A percentile compares a stretch with the other conserved stretches of the same genome.
phyloP scores from a whole-genome alignment of 1,140 invertebrate species.

The Magallana gigas region DNA sequence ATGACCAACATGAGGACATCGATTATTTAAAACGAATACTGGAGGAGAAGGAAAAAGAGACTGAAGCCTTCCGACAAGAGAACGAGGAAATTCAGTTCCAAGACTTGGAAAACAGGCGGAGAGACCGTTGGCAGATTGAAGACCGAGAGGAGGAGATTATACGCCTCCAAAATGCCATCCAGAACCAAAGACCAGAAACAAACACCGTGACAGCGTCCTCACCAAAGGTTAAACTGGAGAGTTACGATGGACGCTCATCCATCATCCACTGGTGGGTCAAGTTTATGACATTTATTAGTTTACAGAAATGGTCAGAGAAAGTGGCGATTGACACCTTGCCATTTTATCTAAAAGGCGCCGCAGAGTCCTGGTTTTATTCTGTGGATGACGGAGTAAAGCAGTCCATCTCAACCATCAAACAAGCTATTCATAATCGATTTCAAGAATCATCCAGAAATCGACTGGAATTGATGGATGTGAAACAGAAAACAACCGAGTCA shows the following conservation, averaged over 20 bases:
- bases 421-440: neutral
- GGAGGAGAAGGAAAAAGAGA: too few relatives aligned
- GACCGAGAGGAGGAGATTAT: too few relatives aligned
- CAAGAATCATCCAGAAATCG: neutral
- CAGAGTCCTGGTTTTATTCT: neutral
- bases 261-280: constrained; percentile 10
- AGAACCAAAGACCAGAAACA: too few relatives aligned
- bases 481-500: neutral
- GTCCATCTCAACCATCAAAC: neutral
- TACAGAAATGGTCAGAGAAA: neutral
- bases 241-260: neutral
- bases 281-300: neutral
- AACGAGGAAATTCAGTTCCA: too few relatives aligned
- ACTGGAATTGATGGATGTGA: neutral
- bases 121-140: too few relatives aligned
- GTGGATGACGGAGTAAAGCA: neutral
- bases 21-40: too few relatives aligned
- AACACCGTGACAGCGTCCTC: too few relatives aligned
- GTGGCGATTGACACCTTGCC: neutral
- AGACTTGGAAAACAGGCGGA: too few relatives aligned
- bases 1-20: too few relatives aligned
- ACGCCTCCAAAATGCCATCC: too few relatives aligned
- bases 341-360: neutral
- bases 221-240: too few relatives aligned
- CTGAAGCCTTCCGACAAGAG: too few relatives aligned